Base-by-base conservation (phyloP, 2,888 invertebrate genomes). In the Parasteatoda lunata region DNA sequence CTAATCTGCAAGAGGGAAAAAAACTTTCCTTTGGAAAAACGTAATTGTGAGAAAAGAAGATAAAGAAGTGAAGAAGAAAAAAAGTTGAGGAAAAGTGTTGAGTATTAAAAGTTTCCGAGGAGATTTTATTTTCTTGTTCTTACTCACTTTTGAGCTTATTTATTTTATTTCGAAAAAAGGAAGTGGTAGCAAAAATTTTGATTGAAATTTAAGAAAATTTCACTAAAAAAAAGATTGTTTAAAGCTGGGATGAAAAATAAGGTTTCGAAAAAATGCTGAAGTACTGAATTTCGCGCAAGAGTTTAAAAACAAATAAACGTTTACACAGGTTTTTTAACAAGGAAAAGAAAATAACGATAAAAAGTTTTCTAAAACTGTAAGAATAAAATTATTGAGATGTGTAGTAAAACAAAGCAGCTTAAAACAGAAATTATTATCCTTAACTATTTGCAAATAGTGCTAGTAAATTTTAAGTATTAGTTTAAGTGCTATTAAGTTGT, bases 51-150 rank as follows among this genome's bases (percentile, higher is more conserved):
- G 64, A 48, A 72, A 72, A 72, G 49, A 68, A 64, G 65, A 48
- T 13, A 48, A 13, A 52, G 7, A 54, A 65, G 49, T 11, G 48
- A n/a, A 30, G 48, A 11, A 69, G 48, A 13, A 7, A 59, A n/a
- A 59, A 15, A 30, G 13, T 49, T 49, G 52, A 45, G 64, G 82
- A 82, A 82, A n/a, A 51, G 47, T 75, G 68, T 15, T 64, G 71
- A 84, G 83, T 84, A 84, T 84, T 84, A 84, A 84, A 84, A 70
- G 77, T 77, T 70, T 70, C 64, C 30, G 52, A 64, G 70, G 51
- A 64, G 76, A 72, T 65, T 77, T 77, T 84, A 77, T 77, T 84
- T 84, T 77, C 72, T 83, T 51, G 51, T 77, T 15, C 54, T 45
- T 52, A n/a, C 11, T 6, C 15, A 9, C 49, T 65, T 49, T 51